phyloP scores from a whole-genome alignment of 2,797 vertebrate species.

The Coracias cyanogaster region DNA sequence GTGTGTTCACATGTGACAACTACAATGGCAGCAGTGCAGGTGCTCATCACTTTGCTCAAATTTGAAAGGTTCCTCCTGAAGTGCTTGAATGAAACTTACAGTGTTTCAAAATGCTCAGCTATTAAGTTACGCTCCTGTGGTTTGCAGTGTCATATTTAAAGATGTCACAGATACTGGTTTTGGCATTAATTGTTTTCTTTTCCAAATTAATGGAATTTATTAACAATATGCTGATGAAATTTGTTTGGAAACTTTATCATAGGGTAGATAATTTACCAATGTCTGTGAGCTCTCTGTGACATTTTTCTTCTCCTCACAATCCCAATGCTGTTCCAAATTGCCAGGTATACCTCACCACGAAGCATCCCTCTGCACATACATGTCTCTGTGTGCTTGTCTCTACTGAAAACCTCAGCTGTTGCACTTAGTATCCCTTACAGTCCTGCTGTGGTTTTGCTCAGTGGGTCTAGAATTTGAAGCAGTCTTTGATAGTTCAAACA shows the following conservation, averaged over 20 bases:
- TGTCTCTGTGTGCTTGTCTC: background rate
- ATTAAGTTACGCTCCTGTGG: conserved; percentile 21
- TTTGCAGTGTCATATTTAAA: conserved; percentile 38
- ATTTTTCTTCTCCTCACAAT: background rate
- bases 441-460: background rate
- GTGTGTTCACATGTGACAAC: background rate
- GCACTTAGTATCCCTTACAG: accelerated
- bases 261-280: background rate
- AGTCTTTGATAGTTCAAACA: background rate
- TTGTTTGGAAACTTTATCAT: conserved; percentile 7
- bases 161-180: conserved; percentile 48
- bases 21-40: background rate
- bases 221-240: conserved; percentile 7
- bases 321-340: accelerated
- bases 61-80: background rate
- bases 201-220: conserved; percentile 31
- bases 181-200: conserved; percentile 62
- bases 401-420: background rate
- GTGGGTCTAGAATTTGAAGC: background rate
- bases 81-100: background rate
- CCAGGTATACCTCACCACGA: background rate
- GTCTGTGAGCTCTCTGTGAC: background rate
- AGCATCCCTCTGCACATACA: accelerated
- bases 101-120: conserved; percentile 1
- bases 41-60: background rate